Evolutionary conservation across 1,140 invertebrate species (phyloP).

Genomic region (Drosophila pandora): DNA sequence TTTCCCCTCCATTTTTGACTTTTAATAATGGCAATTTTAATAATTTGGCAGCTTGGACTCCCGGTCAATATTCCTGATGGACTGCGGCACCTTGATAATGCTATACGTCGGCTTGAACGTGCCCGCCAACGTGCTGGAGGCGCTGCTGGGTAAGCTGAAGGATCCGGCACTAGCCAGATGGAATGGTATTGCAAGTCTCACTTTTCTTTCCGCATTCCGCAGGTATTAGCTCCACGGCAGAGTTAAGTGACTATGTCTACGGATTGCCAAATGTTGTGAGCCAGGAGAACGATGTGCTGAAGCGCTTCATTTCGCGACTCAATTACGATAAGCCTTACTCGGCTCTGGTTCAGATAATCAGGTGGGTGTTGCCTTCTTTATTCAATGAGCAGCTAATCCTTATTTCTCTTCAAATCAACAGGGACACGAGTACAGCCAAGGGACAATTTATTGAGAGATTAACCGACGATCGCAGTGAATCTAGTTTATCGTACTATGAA

Average conservation of each 20-base stretch:
- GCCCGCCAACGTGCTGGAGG: constrained; percentile 89
- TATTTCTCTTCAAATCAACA: constrained; percentile 79
- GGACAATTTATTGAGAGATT: constrained; percentile 94
- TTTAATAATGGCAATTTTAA: too few species aligned
- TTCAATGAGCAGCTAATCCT: not conserved
- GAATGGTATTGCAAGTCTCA: not conserved
- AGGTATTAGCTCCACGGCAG: constrained; percentile 86
- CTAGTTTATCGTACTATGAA: constrained; percentile 97
- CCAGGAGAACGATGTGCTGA: constrained; percentile 89
- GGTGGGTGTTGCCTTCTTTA: constrained; percentile 85
- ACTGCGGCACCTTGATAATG: constrained; percentile 92
- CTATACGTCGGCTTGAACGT: constrained; percentile 94
- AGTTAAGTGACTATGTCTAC: constrained; percentile 87
- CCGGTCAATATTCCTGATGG: constrained; percentile 96
- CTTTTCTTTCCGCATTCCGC: constrained; percentile 23
- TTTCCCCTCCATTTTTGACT: not conserved
- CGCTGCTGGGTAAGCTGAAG: constrained; percentile 86
- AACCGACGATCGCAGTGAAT: constrained; percentile 97
- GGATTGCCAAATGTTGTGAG: constrained; percentile 92
- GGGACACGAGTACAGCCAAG: constrained; percentile 95
- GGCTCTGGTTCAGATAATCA: constrained; percentile 91
- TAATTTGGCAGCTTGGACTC: constrained; percentile 89
- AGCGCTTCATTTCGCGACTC: constrained; percentile 92
- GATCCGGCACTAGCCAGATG: too few species aligned
- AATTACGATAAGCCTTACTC: constrained; percentile 93